A percentile compares a stretch with the other conserved stretches of the same genome.
Conservation (phyloP, 2,888 invertebrate species). For the Andrena camellia region DNA sequence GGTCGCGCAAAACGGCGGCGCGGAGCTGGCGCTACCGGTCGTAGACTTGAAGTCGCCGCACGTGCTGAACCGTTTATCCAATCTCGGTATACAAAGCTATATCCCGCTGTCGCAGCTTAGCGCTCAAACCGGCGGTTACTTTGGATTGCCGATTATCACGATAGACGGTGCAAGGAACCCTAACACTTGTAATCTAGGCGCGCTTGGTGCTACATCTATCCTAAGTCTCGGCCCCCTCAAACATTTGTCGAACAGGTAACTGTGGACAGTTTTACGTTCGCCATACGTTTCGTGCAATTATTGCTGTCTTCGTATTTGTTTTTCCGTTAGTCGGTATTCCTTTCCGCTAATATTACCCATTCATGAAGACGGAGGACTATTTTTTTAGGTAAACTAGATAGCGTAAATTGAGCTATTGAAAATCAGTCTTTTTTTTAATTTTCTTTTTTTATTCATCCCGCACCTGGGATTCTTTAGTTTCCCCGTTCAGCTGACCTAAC, state of each 20-base stretch:
- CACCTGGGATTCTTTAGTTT: not conserved
- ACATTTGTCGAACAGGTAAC: slow-evolving; percentile 84
- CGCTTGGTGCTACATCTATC: slow-evolving; percentile 90
- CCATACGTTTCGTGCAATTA: slow-evolving; percentile 50
- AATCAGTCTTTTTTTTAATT: not conserved
- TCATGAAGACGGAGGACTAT: not conserved
- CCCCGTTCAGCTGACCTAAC: slow-evolving; percentile 31
- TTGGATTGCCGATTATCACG: slow-evolving; percentile 90
- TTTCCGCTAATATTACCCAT: slow-evolving; percentile 4
- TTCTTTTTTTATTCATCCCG: not conserved
- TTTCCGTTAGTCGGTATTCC: not conserved
- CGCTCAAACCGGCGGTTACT: slow-evolving; percentile 87
- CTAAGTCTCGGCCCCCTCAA: slow-evolving; percentile 91
- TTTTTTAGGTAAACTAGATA: not conserved
- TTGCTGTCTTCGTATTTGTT: slow-evolving; percentile 3
- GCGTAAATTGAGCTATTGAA: not conserved
- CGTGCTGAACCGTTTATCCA: slow-evolving; percentile 88
- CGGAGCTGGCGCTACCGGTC: slow-evolving; percentile 90
- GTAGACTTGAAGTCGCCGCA: slow-evolving; percentile 90
- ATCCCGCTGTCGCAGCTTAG: slow-evolving; percentile 90
- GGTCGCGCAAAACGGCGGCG: slow-evolving; percentile 81
- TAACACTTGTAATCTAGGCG: slow-evolving; percentile 87
- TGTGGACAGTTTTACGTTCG: slow-evolving; percentile 65
- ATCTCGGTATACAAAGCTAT: slow-evolving; percentile 90
- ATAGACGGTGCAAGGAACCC: slow-evolving; percentile 89